Conservation (phyloP, 2,797 vertebrate genomes). For the Thripadectes ignobilis region DNA sequence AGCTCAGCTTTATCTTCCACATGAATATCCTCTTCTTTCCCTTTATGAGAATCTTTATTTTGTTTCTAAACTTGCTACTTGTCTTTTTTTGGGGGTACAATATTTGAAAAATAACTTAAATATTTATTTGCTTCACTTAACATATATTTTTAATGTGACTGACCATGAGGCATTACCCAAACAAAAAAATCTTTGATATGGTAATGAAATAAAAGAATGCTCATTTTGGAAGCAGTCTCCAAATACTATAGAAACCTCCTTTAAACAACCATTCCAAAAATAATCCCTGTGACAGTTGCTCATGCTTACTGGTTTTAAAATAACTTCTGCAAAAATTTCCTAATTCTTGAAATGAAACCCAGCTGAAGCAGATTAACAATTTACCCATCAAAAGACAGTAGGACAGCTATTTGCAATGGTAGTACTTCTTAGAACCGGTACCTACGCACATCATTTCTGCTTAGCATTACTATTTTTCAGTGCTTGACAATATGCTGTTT, state of each 20-base stretch:
- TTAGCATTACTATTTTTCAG: not conserved
- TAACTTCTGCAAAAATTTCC: not conserved
- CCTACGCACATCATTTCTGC: not conserved
- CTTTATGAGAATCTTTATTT: not conserved
- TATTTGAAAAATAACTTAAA: not conserved
- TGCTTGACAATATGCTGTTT: not conserved
- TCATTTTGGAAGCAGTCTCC: not conserved
- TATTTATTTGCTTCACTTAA: not conserved
- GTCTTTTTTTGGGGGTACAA: not conserved
- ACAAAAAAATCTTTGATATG: not conserved
- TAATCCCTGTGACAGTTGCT: not conserved
- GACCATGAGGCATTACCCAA: not conserved
- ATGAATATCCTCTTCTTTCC: not conserved
- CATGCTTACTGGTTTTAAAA: not conserved
- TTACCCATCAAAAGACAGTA: not conserved
- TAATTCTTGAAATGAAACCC: not conserved
- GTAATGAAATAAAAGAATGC: not conserved
- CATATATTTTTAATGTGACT: not conserved
- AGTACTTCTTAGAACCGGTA: not conserved
- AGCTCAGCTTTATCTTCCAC: constrained; percentile 1
- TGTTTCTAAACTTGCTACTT: not conserved
- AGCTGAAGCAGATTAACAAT: not conserved
- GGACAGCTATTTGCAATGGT: not conserved
- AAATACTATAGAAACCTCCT: not conserved
- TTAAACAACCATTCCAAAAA: not conserved